These are phyloP conservation scores for Epinephelus moara DNA, from an alignment of 2,113 vertebrate species.

Conservation along the genomic window DNA sequence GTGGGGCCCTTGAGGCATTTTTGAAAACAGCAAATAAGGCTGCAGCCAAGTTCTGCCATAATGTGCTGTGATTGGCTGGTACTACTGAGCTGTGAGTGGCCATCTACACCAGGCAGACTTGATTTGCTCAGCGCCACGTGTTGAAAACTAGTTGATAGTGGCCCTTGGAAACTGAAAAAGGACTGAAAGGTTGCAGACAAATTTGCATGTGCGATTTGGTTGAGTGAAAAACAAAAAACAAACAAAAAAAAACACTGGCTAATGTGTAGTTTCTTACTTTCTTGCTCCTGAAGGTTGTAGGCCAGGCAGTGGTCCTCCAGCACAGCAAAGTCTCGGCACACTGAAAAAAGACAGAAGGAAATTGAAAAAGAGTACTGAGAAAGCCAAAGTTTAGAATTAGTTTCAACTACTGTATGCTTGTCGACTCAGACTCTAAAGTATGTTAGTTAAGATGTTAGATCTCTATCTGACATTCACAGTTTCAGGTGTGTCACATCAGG, in stretches of 20 bases:
- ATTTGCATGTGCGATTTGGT: too few species aligned
- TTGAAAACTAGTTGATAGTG: too few species aligned
- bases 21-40: too few species aligned
- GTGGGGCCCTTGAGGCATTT: too few species aligned
- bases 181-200: too few species aligned
- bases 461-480: neutral
- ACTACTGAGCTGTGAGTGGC: too few species aligned
- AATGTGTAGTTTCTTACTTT: conserved; percentile 89
- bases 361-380: neutral
- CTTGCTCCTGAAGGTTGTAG: conserved; percentile 97
- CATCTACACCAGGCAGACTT: too few species aligned
- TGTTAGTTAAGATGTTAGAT: neutral
- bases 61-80: too few species aligned
- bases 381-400: neutral
- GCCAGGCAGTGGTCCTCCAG: conserved; percentile 96
- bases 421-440: neutral
- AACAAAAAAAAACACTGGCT: neutral
- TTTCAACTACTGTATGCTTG: neutral
- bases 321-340: conserved; percentile 95
- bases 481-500: conserved; percentile 21
- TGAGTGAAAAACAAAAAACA: too few species aligned
- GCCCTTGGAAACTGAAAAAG: too few species aligned
- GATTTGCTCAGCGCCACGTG: too few species aligned
- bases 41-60: too few species aligned
- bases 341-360: conserved; percentile 75